A percentile compares a stretch with the other conserved stretches of the same genome.
These are phyloP conservation scores for Machimus atricapillus DNA, from an alignment of 2,888 invertebrate species.

Conservation along the genomic window DNA sequence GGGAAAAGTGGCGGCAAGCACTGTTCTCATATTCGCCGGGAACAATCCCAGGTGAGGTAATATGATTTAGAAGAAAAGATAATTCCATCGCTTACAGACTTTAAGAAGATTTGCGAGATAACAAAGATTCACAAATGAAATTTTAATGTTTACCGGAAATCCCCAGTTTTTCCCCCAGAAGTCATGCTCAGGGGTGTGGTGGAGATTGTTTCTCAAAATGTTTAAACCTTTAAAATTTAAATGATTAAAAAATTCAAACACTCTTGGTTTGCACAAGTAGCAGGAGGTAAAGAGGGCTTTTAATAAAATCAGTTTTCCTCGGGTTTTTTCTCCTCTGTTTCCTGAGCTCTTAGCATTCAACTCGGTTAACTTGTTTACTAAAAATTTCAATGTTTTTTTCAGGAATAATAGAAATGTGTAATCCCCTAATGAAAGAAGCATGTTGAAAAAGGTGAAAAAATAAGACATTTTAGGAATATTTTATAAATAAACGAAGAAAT, in stretches of 20 bases:
- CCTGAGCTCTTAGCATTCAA: not conserved
- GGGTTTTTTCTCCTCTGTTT: not conserved
- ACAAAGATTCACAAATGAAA: conserved; percentile 7
- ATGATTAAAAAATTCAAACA: not conserved
- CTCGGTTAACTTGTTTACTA: not conserved
- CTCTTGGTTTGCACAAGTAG: not conserved
- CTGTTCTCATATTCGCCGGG: not conserved
- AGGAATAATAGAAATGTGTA: not conserved
- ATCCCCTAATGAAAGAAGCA: not conserved
- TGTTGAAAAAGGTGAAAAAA: not conserved
- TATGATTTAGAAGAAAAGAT: conserved; percentile 16
- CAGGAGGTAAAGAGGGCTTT: not conserved
- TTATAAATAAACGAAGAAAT: not conserved
- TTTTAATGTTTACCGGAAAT: conserved; percentile 2
- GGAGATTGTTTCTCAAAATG: not conserved
- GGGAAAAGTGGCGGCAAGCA: not conserved
- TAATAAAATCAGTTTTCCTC: not conserved
- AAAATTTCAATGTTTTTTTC: not conserved
- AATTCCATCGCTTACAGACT: not conserved
- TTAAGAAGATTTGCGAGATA: conserved; percentile 9
- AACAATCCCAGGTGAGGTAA: not conserved
- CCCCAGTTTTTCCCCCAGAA: not conserved
- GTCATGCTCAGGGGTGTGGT: not conserved
- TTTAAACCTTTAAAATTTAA: not conserved
- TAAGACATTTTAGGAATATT: not conserved